A percentile compares a stretch with the other conserved stretches of the same genome.
Evolutionary conservation across 2,797 vertebrate genomes (phyloP).

Genomic region (Odontamblyopus rebecca): DNA sequence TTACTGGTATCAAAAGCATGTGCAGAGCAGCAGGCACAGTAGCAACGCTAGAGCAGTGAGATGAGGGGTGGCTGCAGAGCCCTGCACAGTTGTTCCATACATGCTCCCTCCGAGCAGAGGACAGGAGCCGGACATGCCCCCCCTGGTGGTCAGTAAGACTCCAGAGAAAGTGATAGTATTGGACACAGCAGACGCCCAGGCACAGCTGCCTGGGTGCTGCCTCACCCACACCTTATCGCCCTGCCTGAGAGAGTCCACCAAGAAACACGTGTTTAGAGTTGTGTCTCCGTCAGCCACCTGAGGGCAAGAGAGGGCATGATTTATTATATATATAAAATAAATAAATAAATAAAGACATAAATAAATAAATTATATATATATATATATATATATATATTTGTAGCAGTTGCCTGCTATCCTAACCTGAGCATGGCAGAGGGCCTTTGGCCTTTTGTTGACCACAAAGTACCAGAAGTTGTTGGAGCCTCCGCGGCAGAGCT

Average conservation of each 20-base stretch:
- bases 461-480: slow-evolving; percentile 18
- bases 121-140: slow-evolving; percentile 24
- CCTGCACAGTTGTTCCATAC: not conserved
- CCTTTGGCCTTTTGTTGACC: not conserved
- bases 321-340: not conserved
- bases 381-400: too few relatives aligned
- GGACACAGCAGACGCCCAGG: slow-evolving; percentile 31
- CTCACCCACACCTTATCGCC: slow-evolving; percentile 30
- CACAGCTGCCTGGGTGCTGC: slow-evolving; percentile 15
- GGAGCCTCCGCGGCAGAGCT: slow-evolving; percentile 32
- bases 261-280: slow-evolving; percentile 39
- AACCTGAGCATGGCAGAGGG: slow-evolving; percentile 31
- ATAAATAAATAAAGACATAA: too few relatives aligned
- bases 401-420: not conserved
- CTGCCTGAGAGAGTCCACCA: slow-evolving; percentile 23
- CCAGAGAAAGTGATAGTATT: slow-evolving; percentile 50
- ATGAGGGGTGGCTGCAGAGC: not conserved
- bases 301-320: not conserved
- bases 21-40: not conserved
- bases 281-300: slow-evolving; percentile 33
- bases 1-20: not conserved
- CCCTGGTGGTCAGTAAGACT: slow-evolving; percentile 23
- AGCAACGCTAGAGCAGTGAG: slow-evolving; percentile 6
- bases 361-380: too few relatives aligned
- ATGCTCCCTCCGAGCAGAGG: not conserved